phyloP scores from a whole-genome alignment of 2,797 vertebrate species.

The Labeo calbasu region DNA sequence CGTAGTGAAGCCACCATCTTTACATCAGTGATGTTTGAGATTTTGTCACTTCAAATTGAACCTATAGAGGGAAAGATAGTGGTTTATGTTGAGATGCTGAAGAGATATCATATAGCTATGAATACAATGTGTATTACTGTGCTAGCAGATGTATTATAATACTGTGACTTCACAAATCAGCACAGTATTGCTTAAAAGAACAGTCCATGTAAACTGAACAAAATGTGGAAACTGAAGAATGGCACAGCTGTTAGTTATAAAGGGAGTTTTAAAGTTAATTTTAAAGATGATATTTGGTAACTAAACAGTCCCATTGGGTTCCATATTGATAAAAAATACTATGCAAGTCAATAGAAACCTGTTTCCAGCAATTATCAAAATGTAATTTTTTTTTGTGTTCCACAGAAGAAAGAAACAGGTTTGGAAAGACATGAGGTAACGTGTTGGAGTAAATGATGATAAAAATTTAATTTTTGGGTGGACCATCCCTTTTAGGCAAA shows the following conservation, averaged over 20 bases:
- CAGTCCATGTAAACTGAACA: background rate
- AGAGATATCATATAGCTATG: background rate
- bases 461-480: background rate
- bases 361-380: background rate
- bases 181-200: background rate
- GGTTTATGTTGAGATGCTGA: background rate
- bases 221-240: background rate
- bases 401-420: background rate
- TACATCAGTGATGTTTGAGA: background rate
- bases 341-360: background rate
- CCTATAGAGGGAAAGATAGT: background rate
- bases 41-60: background rate
- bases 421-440: background rate
- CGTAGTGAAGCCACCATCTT: background rate
- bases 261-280: background rate
- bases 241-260: background rate
- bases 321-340: too few relatives aligned
- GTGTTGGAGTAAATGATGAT: background rate
- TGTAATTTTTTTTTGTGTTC: background rate
- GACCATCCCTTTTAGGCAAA: background rate
- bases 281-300: background rate
- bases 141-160: background rate
- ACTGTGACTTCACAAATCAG: background rate
- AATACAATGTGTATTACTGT: background rate
- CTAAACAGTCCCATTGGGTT: too few relatives aligned